These are phyloP conservation scores for Pollenia labialis DNA, from an alignment of 2,888 invertebrate genomes.

Conservation along the genomic window DNA sequence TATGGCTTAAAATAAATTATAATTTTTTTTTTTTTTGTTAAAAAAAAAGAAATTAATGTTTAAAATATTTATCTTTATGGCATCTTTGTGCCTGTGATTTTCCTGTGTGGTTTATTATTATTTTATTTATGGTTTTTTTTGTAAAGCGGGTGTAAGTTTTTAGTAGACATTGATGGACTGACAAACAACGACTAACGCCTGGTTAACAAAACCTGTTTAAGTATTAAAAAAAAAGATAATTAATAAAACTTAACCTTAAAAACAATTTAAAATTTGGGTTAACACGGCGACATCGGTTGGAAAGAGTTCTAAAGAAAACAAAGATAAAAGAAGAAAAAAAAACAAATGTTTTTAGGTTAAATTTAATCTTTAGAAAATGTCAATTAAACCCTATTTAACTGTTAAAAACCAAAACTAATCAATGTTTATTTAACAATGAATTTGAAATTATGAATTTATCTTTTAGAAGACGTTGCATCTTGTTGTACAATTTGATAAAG, in stretches of 20 bases:
- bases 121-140: not conserved
- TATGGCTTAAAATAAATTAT: not conserved
- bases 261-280: slow-evolving; percentile 18
- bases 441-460: too few relatives aligned
- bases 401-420: too few relatives aligned
- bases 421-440: too few relatives aligned
- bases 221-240: not conserved
- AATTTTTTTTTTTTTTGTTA: not conserved
- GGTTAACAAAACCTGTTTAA: slow-evolving; percentile 7
- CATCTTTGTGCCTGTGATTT: slow-evolving; percentile 21
- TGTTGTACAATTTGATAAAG: too few relatives aligned
- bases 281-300: not conserved
- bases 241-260: not conserved
- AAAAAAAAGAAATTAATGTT: slow-evolving; percentile 10
- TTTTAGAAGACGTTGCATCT: too few relatives aligned
- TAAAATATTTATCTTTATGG: slow-evolving; percentile 39
- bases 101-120: not conserved
- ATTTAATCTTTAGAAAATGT: not conserved
- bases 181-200: not conserved
- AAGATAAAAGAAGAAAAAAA: not conserved
- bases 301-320: not conserved
- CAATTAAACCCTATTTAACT: not conserved
- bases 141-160: slow-evolving; percentile 32
- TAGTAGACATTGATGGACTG: slow-evolving; percentile 36
- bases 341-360: slow-evolving; percentile 30